Percentiles rank a stretch among this genome's conserved stretches.
These are phyloP conservation scores for Chamaetylas fuelleborni DNA, from an alignment of 2,113 vertebrate genomes.

Conservation along the genomic window DNA sequence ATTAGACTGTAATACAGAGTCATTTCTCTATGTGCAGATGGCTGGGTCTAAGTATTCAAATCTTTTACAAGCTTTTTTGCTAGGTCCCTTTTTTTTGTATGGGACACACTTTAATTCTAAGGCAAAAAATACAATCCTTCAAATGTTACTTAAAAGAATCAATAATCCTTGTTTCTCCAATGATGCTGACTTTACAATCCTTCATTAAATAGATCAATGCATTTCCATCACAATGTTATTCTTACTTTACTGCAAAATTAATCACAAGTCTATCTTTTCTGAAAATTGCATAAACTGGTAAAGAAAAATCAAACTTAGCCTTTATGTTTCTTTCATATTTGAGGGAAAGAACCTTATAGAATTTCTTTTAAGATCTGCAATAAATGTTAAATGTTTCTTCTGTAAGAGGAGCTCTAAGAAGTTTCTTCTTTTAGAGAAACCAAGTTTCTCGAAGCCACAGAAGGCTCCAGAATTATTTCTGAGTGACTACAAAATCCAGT, in stretches of 20 bases:
- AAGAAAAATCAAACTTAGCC: background rate
- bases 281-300: background rate
- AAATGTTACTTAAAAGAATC: background rate
- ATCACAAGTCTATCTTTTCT: background rate
- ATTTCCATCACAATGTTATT: conserved; percentile 32
- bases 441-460: background rate
- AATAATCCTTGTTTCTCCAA: conserved; percentile 3
- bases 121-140: background rate
- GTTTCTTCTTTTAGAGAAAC: background rate
- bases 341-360: background rate
- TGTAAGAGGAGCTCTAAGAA: background rate
- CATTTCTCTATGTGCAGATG: background rate
- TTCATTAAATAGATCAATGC: conserved; percentile 28
- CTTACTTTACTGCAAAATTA: conserved; percentile 28
- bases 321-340: background rate
- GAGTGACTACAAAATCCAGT: conserved; percentile 5
- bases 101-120: background rate
- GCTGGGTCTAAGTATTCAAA: background rate
- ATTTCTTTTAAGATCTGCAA: background rate
- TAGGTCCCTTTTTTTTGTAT: background rate
- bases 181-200: conserved; percentile 17
- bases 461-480: background rate
- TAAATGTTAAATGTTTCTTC: background rate
- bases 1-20: background rate
- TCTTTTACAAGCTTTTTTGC: background rate